A percentile compares a stretch with the other conserved stretches of the same genome.
These are phyloP conservation scores for Paramisgurnus dabryanus DNA, from an alignment of 2,113 vertebrate genomes.

Conservation along the genomic window DNA sequence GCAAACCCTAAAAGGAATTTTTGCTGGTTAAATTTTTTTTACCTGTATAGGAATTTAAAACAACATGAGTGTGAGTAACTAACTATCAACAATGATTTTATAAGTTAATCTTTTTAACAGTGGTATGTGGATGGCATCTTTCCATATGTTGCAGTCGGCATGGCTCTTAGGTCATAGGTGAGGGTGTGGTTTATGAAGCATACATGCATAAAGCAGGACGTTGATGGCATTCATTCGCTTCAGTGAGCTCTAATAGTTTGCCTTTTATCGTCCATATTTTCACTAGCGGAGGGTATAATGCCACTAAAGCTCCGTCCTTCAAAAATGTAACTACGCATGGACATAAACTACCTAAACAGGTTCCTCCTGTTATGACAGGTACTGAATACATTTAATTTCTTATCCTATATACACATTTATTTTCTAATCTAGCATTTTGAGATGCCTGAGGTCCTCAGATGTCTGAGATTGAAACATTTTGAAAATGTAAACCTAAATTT, in stretches of 20 bases:
- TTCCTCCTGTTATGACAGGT: slow-evolving; percentile 30
- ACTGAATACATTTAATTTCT: slow-evolving; percentile 11
- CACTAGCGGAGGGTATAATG: slow-evolving; percentile 25
- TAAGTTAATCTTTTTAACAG: neutral
- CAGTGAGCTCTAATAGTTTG: slow-evolving; percentile 39
- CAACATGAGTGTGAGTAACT: too few relatives aligned
- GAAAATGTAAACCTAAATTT: too few relatives aligned
- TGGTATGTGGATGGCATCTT: neutral
- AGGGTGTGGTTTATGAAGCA: slow-evolving; percentile 38
- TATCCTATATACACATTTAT: neutral
- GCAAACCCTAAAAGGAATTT: too few relatives aligned
- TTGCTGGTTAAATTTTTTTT: too few relatives aligned
- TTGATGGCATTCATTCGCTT: slow-evolving; percentile 37
- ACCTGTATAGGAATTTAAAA: too few relatives aligned
- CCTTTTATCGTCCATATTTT: slow-evolving; percentile 38
- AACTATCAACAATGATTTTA: too few relatives aligned
- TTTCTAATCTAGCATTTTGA: neutral
- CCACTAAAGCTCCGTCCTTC: slow-evolving; percentile 23
- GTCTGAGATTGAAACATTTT: too few relatives aligned
- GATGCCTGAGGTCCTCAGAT: neutral
- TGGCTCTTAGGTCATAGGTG: slow-evolving; percentile 27
- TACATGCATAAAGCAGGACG: slow-evolving; percentile 36
- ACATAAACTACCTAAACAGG: slow-evolving; percentile 26
- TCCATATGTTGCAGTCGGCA: slow-evolving; percentile 2
- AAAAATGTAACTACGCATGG: slow-evolving; percentile 31